Base-by-base conservation (phyloP, 2,888 invertebrate genomes). In the Carcina quercana region DNA sequence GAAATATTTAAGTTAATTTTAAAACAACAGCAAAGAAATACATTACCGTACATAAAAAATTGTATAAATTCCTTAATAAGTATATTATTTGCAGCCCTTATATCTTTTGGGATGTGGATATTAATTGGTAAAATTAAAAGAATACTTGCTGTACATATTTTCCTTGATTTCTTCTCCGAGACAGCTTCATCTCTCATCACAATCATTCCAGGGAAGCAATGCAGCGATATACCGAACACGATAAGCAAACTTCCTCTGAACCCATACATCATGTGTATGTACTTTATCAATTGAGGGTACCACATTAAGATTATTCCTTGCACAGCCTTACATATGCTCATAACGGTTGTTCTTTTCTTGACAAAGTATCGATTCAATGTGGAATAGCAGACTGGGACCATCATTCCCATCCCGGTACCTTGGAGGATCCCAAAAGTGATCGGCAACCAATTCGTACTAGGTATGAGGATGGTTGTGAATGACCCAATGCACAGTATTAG, bases 281-380 rank as follows among this genome's bases (percentile, higher is more conserved):
- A 52, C 43, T 86, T 86, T 5, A 87, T 59, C 0, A 87, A 42
- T 27, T 85, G 79, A 1, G 90, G 90, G 59, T 86, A 88, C 41
- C 83, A 72, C 54, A 90, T 89, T 5, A 85, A 61, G 8, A 86
- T 66, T 0, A 86, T 52, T 3, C 87, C 88, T 53, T 89, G 86
- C 1, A 86, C 50, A 0, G 87, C 86, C 59, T 91, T 90, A 24
- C 87, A 82, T 1, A 85, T 57, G 32, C 88, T 87, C 87, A 89
- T 88, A 1, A 89, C 86, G 37, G 86, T 80, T 0, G 87, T 87
- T 46, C 89, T 78, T 49, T 76, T 87, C 37, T 70, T 83, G 6
- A 86, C 75, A 45, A 88, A 91, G 49, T 89, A 90, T 21, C 79
- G 70, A 45, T 90, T 90, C 30, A 91, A 74, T 1, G 87, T 86